Evolutionary conservation across 2,888 invertebrate genomes (phyloP).

Genomic region (Lepidochrysops patricia): DNA sequence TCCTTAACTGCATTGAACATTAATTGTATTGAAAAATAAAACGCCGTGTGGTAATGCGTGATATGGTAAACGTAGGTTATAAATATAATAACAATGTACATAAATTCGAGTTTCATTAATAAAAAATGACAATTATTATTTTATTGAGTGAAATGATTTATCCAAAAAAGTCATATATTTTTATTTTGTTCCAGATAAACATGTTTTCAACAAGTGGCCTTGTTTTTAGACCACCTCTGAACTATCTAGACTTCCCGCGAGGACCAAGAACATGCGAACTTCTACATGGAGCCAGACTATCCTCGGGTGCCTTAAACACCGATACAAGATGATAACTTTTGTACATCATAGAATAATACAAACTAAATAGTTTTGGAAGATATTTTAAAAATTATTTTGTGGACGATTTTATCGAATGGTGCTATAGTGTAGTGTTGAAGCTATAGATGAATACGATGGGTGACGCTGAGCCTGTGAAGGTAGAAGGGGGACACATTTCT

Average conservation of each 20-base stretch:
- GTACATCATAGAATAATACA: constrained; percentile 39
- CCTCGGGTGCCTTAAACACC: constrained; percentile 53
- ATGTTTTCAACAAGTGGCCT: constrained; percentile 40
- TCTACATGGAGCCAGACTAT: constrained; percentile 29
- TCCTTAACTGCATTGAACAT: constrained; percentile 12
- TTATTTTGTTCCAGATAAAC: constrained; percentile 50
- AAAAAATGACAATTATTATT: too few species aligned
- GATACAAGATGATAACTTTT: constrained; percentile 47
- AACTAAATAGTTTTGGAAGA: constrained; percentile 39
- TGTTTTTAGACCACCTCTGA: constrained; percentile 12
- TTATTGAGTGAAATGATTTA: constrained; percentile 8
- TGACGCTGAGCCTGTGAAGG: constrained; percentile 64
- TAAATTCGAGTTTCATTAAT: too few species aligned
- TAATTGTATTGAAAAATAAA: too few species aligned
- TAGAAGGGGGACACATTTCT: constrained; percentile 78
- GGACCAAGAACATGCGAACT: constrained; percentile 37
- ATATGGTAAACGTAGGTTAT: too few species aligned
- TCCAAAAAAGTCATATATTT: constrained; percentile 15
- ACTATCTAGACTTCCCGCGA: constrained; percentile 20
- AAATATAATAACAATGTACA: too few species aligned
- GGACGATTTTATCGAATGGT: constrained; percentile 38
- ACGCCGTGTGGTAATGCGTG: too few species aligned
- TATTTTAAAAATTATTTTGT: constrained; percentile 36
- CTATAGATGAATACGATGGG: constrained; percentile 52
- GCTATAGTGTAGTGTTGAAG: constrained; percentile 52